A percentile compares a stretch with the other conserved stretches of the same genome.
phyloP scores from a whole-genome alignment of 2,888 invertebrate species.

The Rhamnusium bicolor region DNA sequence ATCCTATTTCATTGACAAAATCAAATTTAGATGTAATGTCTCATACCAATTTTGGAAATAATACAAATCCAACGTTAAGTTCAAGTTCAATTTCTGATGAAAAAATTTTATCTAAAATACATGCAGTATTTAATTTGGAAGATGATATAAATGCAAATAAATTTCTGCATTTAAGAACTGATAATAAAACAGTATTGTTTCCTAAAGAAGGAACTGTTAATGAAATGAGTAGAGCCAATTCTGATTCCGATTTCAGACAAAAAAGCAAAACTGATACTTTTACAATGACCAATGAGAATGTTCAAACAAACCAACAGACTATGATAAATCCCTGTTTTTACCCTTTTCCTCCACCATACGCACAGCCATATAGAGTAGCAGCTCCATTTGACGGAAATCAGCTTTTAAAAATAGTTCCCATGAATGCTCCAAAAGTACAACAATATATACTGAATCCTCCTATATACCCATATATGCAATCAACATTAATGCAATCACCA shows the following conservation, averaged over 20 bases:
- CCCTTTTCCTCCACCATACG: conserved; percentile 51
- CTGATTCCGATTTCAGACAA: conserved; percentile 18
- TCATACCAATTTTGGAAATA: not conserved
- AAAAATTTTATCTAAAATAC: not conserved
- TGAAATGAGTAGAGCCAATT: not conserved
- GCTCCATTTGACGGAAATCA: conserved; percentile 48
- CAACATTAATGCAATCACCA: conserved; percentile 25
- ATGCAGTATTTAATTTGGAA: not conserved
- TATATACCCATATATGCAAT: conserved; percentile 55
- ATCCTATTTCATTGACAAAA: not conserved
- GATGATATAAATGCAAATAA: not conserved
- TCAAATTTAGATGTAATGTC: not conserved
- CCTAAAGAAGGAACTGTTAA: not conserved
- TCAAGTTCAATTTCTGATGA: not conserved
- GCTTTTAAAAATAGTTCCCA: conserved; percentile 52
- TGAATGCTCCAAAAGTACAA: conserved; percentile 43
- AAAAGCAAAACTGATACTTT: conserved; percentile 42
- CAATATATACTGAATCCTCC: conserved; percentile 58
- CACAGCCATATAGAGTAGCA: conserved; percentile 54
- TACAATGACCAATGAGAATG: conserved; percentile 47
- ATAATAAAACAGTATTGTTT: not conserved
- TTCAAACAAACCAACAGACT: conserved; percentile 59
- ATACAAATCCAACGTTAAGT: not conserved
- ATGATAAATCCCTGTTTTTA: conserved; percentile 59
- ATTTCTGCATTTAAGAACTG: not conserved